A percentile compares a stretch with the other conserved stretches of the same genome.
phyloP scores from a whole-genome alignment of 2,113 vertebrate species.

The Vicugna pacos region DNA sequence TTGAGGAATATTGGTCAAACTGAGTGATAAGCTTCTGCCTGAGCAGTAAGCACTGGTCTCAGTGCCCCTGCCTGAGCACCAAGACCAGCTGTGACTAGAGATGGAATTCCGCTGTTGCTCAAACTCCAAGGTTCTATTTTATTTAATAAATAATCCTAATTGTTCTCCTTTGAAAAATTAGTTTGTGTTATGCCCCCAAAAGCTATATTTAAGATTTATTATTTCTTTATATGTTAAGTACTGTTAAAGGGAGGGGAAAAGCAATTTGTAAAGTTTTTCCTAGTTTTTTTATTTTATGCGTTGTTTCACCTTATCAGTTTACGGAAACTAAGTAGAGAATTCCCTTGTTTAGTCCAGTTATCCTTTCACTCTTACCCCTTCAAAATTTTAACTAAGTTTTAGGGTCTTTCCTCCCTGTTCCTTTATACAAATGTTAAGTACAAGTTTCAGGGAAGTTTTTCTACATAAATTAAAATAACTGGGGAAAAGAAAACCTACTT shows the following conservation, averaged over 20 bases:
- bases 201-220: conserved; percentile 8
- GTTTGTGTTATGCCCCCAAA: not conserved
- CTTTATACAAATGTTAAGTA: not conserved
- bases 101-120: too few relatives aligned
- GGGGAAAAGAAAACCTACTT: not conserved
- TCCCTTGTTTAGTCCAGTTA: not conserved
- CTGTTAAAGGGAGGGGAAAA: not conserved
- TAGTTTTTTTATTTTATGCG: conserved; percentile 13
- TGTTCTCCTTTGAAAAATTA: not conserved
- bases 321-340: not conserved
- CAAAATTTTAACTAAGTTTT: not conserved
- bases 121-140: not conserved
- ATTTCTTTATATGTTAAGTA: not conserved
- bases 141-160: not conserved
- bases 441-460: not conserved
- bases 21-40: not conserved
- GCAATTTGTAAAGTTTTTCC: conserved; percentile 4
- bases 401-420: not conserved
- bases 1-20: not conserved
- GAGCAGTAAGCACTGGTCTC: not conserved
- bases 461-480: not conserved
- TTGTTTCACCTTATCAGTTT: not conserved
- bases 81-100: not conserved
- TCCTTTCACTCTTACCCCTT: not conserved
- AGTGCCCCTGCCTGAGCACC: not conserved